A percentile compares a stretch with the other conserved stretches of the same genome.
Conservation (phyloP, 2,113 vertebrate genomes). For the Pelobates fuscus region DNA sequence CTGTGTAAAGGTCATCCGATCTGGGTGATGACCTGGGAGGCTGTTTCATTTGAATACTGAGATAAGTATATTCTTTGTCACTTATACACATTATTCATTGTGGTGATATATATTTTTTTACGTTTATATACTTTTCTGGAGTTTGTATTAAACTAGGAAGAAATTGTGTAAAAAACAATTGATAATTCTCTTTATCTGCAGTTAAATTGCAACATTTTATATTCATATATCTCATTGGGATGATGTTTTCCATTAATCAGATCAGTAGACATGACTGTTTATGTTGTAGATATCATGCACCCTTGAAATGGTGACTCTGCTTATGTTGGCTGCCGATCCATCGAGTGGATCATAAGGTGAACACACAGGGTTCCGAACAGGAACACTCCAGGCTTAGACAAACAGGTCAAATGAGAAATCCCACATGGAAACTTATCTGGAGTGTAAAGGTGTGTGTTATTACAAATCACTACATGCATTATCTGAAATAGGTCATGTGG, state of each 20-base stretch:
- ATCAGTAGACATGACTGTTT: neutral
- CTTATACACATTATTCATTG: too few relatives aligned
- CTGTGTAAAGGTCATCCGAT: too few relatives aligned
- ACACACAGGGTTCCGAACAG: neutral
- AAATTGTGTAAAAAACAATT: too few relatives aligned
- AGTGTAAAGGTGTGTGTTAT: neutral
- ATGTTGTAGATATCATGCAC: neutral
- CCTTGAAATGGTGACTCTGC: neutral
- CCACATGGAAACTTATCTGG: neutral
- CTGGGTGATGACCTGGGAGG: too few relatives aligned
- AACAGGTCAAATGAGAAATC: neutral
- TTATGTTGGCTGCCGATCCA: neutral
- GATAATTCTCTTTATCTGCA: too few relatives aligned
- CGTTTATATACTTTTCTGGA: too few relatives aligned
- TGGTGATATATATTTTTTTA: too few relatives aligned
- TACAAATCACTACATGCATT: neutral
- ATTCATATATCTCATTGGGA: neutral
- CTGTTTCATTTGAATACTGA: too few relatives aligned
- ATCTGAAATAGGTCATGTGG: neutral
- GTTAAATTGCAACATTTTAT: too few relatives aligned
- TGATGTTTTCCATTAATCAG: neutral
- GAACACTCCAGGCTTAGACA: neutral
- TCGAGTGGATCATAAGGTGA: neutral
- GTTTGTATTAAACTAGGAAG: too few relatives aligned
- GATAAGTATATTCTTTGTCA: too few relatives aligned